Conservation (phyloP, 2,797 vertebrate species). For the Tachyglossus aculeatus region DNA sequence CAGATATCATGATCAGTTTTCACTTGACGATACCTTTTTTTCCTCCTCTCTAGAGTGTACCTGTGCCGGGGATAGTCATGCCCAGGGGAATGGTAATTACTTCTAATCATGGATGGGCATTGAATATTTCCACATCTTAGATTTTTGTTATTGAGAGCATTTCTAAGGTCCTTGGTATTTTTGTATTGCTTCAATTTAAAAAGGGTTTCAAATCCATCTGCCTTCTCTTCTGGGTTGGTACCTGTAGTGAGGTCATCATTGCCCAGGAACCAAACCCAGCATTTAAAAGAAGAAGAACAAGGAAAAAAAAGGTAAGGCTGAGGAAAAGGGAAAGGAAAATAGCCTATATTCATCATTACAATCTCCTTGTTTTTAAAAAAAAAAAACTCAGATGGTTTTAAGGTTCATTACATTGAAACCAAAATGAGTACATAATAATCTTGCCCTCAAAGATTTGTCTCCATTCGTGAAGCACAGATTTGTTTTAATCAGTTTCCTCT, state of each 20-base stretch:
- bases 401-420: conserved; percentile 19
- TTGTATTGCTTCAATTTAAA: background rate
- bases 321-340: conserved; percentile 23
- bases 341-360: conserved; percentile 13
- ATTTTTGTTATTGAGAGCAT: background rate
- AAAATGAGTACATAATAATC: background rate
- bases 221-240: conserved; percentile 20
- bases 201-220: conserved; percentile 16
- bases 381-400: conserved; percentile 29
- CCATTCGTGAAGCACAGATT: conserved; percentile 26
- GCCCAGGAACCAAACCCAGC: conserved; percentile 6
- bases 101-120: background rate
- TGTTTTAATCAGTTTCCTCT: conserved; percentile 18
- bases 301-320: conserved; percentile 8
- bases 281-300: conserved; percentile 7
- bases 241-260: background rate
- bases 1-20: background rate
- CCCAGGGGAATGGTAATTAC: conserved; percentile 26
- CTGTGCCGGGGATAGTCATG: background rate
- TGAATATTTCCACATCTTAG: background rate
- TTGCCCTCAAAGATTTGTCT: conserved; percentile 40
- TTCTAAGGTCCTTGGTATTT: background rate
- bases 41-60: background rate
- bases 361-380: conserved; percentile 35
- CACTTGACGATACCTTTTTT: background rate